Evolutionary conservation across 2,888 invertebrate species (phyloP).

Genomic region (Alcis repandata): DNA sequence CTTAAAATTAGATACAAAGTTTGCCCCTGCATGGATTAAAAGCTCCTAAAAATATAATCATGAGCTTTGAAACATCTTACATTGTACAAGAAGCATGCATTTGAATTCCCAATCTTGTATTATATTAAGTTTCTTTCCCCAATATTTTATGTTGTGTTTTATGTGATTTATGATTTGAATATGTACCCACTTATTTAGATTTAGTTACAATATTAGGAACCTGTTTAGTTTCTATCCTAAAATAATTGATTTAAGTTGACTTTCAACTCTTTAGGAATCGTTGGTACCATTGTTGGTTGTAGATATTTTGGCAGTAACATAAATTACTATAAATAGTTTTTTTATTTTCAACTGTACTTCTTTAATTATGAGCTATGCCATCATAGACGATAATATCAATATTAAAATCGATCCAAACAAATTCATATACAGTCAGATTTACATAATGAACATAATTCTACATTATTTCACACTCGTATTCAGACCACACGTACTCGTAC

Average conservation of each 20-base stretch:
- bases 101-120: conserved; percentile 48
- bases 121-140: conserved; percentile 54
- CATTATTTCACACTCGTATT: conserved; percentile 2
- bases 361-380: conserved; percentile 7
- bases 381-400: conserved; percentile 8
- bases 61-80: conserved; percentile 41
- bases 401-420: conserved; percentile 12
- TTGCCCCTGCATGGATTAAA: conserved; percentile 67
- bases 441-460: conserved; percentile 4
- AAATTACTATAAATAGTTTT: neutral
- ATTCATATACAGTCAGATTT: conserved; percentile 2
- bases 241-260: conserved; percentile 14
- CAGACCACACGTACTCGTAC: conserved; percentile 6
- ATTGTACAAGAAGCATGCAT: conserved; percentile 50
- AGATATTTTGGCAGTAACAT: conserved; percentile 8
- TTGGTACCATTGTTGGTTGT: conserved; percentile 5
- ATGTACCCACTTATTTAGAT: conserved; percentile 51
- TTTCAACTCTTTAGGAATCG: conserved; percentile 13
- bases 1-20: conserved; percentile 51
- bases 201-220: conserved; percentile 47
- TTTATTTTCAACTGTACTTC: neutral
- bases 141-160: conserved; percentile 67
- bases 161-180: conserved; percentile 62
- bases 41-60: conserved; percentile 50
- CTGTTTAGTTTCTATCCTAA: conserved; percentile 10